Evolutionary conservation across 2,888 invertebrate genomes (phyloP), one percentile per base, ranked within the genome.

Genomic region (Corbicula japonica): DNA sequence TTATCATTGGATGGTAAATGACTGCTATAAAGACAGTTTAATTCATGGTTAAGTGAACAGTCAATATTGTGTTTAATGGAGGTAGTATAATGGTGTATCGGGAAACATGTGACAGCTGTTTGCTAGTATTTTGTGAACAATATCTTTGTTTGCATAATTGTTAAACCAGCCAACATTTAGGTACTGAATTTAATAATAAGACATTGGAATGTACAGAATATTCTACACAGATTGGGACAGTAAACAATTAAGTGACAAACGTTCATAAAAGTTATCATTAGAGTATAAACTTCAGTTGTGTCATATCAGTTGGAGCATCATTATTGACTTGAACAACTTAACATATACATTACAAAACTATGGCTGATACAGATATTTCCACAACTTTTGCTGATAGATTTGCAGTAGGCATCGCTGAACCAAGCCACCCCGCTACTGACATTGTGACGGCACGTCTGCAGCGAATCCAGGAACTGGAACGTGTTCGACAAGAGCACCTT

Each of bases 391-490:
- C 65, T 10, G 63, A 70, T 28, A 62, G 65, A 26, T 71, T 76
- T 50, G 44, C 32, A n/a, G 48, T 70, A n/a, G 28, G n/a, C 1
- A 12, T 63, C 1, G 32, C 30, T 2, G 56, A 76, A 41, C 26
- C 58, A 18, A 34, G 50, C 6, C 73, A 70, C 23, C 79, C 79
- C 15, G 30, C 48, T 4, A 60, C 65, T n/a, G 65, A 70, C 4
- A 32, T 74, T 23, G 35, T 76, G 23, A 63, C 52, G 34, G 72
- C 79, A 5, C 68, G 85, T 23, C 52, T 86, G 50, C 62, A 82
- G 60, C 71, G 87, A 23, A 68, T 85, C 1, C 63, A 78, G 44
- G 84, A 84, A 46, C 61, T 85, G 0, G 84, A 84, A 35, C 66
- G 76, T 41, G 35, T 68, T 35, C 62, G 83, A 35, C 80, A 41